phyloP scores from a whole-genome alignment of 2,888 invertebrate genomes.

The Apantesis nais region DNA sequence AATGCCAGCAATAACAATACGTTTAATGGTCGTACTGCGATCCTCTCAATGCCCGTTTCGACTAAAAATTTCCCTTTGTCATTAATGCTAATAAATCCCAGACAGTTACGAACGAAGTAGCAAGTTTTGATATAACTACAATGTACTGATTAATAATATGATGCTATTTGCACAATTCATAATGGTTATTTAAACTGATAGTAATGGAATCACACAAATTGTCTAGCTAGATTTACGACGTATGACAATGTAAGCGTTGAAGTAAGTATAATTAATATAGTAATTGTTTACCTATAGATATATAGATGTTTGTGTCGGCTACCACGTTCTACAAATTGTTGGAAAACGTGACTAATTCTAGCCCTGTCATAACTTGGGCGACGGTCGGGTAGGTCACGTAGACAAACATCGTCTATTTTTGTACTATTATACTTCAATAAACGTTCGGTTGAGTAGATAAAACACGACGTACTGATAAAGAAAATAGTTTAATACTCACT shows the following conservation, averaged over 20 bases:
- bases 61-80: conserved; percentile 67
- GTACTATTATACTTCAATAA: conserved; percentile 21
- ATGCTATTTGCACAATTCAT: conserved; percentile 49
- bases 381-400: conserved; percentile 80
- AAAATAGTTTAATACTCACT: conserved; percentile 23
- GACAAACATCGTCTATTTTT: conserved; percentile 50
- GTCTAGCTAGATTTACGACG: conserved; percentile 52
- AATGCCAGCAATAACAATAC: conserved; percentile 84
- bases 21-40: conserved; percentile 78
- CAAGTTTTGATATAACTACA: conserved; percentile 39
- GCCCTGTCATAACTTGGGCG: conserved; percentile 53
- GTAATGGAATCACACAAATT: conserved; percentile 58
- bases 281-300: conserved; percentile 43
- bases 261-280: conserved; percentile 50
- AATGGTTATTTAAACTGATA: conserved; percentile 39
- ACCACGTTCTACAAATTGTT: conserved; percentile 42
- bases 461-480: conserved; percentile 31
- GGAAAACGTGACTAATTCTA: conserved; percentile 42
- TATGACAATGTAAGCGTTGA: conserved; percentile 37
- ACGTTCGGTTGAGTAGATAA: conserved; percentile 24
- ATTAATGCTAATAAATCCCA: conserved; percentile 61
- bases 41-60: conserved; percentile 73
- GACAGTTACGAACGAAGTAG: conserved; percentile 32
- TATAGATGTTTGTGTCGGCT: conserved; percentile 36
- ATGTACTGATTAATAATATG: conserved; percentile 37